phyloP scores from a whole-genome alignment of 2,888 invertebrate species.

The Idaea biselata region DNA sequence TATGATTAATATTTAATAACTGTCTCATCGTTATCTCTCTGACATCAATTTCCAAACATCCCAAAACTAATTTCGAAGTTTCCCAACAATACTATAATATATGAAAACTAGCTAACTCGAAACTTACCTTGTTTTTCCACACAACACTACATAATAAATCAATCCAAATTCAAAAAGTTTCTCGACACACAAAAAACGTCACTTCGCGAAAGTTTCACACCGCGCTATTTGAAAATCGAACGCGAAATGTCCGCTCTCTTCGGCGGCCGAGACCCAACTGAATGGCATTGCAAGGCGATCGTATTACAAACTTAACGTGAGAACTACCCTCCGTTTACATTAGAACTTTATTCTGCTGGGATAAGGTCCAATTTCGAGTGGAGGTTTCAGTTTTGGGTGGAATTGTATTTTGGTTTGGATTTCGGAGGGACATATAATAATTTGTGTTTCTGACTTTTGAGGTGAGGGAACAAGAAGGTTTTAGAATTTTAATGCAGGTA shows the following conservation, averaged over 20 bases:
- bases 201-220: constrained; percentile 7
- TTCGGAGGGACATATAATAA: constrained; percentile 35
- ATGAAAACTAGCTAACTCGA: background rate
- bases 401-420: constrained; percentile 17
- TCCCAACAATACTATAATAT: background rate
- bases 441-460: constrained; percentile 40
- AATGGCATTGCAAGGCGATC: constrained; percentile 24
- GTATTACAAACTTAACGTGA: constrained; percentile 6
- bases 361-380: background rate
- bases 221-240: background rate
- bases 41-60: background rate
- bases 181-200: background rate
- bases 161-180: constrained; percentile 2
- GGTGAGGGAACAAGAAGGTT: constrained; percentile 36
- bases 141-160: constrained; percentile 1
- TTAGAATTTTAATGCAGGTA: constrained; percentile 44
- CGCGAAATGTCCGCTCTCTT: constrained; percentile 3
- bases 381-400: background rate
- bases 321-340: background rate
- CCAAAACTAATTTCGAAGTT: background rate
- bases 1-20: no score
- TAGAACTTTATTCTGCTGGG: background rate
- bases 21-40: background rate
- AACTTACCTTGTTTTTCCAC: background rate
- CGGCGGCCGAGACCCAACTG: constrained; percentile 21